These are phyloP conservation scores for Bryconaethiops microstoma DNA, from an alignment of 2,797 vertebrate species.

Conservation along the genomic window DNA sequence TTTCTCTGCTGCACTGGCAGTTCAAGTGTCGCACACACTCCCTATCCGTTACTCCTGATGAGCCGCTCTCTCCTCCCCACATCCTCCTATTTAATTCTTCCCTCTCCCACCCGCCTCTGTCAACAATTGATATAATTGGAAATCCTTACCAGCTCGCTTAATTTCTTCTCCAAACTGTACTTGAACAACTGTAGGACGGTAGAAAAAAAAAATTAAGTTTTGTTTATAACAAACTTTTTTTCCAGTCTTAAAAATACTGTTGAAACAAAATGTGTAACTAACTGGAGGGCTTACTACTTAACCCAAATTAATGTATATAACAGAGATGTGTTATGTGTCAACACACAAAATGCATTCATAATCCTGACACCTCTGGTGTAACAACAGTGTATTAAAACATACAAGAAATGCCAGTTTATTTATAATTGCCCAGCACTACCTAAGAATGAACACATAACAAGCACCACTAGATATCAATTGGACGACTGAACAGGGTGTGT, in stretches of 20 bases:
- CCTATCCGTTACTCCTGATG: constrained; percentile 81
- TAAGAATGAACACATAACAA: constrained; percentile 63
- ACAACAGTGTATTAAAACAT: not conserved
- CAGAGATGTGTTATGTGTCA: not conserved
- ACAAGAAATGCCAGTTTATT: constrained; percentile 1
- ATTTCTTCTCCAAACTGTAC: constrained; percentile 92
- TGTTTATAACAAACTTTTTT: constrained; percentile 6
- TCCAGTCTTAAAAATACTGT: not conserved
- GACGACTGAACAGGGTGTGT: constrained; percentile 66
- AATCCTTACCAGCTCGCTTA: constrained; percentile 91
- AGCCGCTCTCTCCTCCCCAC: constrained; percentile 72
- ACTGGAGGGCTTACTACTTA: not conserved
- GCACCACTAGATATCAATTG: constrained; percentile 66
- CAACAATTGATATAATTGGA: constrained; percentile 72
- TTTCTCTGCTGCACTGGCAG: constrained; percentile 75
- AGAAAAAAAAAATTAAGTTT: constrained; percentile 47
- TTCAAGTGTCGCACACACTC: constrained; percentile 81
- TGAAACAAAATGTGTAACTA: not conserved
- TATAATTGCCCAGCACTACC: constrained; percentile 14
- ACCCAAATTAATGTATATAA: not conserved
- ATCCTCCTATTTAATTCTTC: constrained; percentile 64
- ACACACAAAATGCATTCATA: not conserved
- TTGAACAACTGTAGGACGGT: constrained; percentile 87
- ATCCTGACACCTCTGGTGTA: too few species aligned
- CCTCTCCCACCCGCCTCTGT: constrained; percentile 73